Conservation (phyloP, 2,797 vertebrate genomes). For the Coregonus ussuriensis region DNA sequence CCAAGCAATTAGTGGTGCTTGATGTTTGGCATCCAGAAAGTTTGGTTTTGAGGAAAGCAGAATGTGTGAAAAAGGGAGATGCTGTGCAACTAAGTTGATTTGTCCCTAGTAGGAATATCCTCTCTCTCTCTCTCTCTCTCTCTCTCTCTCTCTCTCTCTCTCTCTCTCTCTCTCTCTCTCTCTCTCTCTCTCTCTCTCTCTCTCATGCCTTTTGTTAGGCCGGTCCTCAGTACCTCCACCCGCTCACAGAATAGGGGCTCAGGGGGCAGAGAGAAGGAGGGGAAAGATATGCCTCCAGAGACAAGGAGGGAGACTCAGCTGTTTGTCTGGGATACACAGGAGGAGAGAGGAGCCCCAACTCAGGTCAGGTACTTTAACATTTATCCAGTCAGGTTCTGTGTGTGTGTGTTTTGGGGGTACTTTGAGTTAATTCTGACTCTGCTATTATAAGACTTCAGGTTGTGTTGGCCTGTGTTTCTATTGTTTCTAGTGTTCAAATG, state of each 20-base stretch:
- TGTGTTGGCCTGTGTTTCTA: neutral
- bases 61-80: neutral
- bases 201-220: conserved; percentile 63
- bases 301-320: neutral
- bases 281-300: neutral
- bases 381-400: neutral
- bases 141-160: neutral
- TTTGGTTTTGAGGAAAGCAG: neutral
- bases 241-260: conserved; percentile 24
- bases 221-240: conserved; percentile 34
- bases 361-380: neutral
- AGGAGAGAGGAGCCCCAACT: neutral
- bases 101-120: neutral
- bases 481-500: conserved; percentile 11
- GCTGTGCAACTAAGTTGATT: conserved; percentile 42
- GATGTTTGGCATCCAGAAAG: neutral
- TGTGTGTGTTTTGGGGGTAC: neutral
- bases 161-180: neutral
- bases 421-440: neutral
- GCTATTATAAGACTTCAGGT: neutral
- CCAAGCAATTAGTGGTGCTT: neutral
- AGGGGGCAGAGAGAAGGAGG: conserved; percentile 31
- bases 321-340: neutral
- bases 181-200: conserved; percentile 15
- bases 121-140: too few relatives aligned